A percentile compares a stretch with the other conserved stretches of the same genome.
Conservation (phyloP, 2,113 vertebrate species). For the Oriolus oriolus region DNA sequence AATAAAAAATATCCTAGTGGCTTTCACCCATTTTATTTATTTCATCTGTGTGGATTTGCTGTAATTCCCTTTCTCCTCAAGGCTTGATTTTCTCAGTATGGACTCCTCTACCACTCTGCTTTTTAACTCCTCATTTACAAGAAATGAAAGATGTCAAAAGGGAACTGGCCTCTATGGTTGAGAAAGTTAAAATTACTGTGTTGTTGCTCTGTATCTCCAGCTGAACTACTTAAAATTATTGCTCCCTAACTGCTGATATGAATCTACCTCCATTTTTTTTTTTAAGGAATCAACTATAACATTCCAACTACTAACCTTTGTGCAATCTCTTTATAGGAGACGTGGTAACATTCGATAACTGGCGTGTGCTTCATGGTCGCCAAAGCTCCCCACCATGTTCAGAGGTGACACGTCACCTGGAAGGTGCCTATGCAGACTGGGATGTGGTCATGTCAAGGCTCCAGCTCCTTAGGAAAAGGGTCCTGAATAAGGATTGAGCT, state of each 20-base stretch:
- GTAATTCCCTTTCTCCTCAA: neutral
- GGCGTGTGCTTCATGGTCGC: conserved; percentile 87
- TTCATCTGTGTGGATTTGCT: neutral
- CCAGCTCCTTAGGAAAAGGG: conserved; percentile 70
- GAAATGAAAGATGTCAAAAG: neutral
- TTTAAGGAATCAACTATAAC: neutral
- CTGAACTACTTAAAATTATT: neutral
- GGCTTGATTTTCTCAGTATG: neutral
- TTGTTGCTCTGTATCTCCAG: neutral
- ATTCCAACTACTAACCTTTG: neutral
- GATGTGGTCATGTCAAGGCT: conserved; percentile 92
- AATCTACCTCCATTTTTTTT: neutral
- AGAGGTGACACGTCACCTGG: conserved; percentile 76
- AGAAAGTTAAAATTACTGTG: neutral
- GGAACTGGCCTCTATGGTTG: neutral
- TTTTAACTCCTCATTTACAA: neutral
- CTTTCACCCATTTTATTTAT: neutral
- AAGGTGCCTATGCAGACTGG: conserved; percentile 95
- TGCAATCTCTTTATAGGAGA: conserved; percentile 75
- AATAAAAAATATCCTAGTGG: neutral
- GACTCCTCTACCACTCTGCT: neutral
- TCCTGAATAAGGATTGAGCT: conserved; percentile 49
- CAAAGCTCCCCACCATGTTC: conserved; percentile 67
- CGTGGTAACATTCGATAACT: conserved; percentile 91
- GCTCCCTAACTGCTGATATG: neutral